Evolutionary conservation across 2,113 vertebrate species (phyloP), one percentile per base, ranked within the genome.

Genomic region (Ictalurus furcatus): DNA sequence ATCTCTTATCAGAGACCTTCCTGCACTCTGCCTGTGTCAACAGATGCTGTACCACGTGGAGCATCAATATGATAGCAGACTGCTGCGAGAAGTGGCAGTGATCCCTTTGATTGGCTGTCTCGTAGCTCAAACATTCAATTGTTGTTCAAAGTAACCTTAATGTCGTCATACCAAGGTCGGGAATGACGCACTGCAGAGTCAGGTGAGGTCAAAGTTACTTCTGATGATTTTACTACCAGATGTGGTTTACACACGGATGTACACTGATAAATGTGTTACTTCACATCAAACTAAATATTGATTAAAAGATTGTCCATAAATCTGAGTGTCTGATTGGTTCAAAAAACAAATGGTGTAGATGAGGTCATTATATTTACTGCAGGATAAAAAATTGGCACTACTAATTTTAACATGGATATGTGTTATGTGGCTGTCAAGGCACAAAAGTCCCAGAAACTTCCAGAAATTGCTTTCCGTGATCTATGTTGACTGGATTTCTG

Each of bases 41-140:
- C 89, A 97, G 93, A 95, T 92, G 44, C 44, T 48, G 44, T 48
- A 97, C 95, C 94, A 97, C 96, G 95, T 97, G 96, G 96, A 96
- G 91, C 95, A 94, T 95, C 93, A 93, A 90, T 91, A 17, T 91
- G 92, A 95, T 85, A 93, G 92, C 37, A 28, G 76, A 71, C 1
- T 28, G 13, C 44, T 0, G 17, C 0, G 17, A 30, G 85, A 80
- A 73, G 71, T 65, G 44, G 6, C 67, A 54, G 30, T 25, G 65
- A 56, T 76, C n/a, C 71, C 82, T 78, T 82, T 4, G 69, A 88
- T 91, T 79, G 85, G 88, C 19, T 78, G n/a, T 63, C 44, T 89
- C 56, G 28, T 54, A 89, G 81, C 74, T 79, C 28, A 69, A 88
- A 59, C 40, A 14, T 88, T 87, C 87, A 87, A 65, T 59, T 25